Evolutionary conservation across 2,888 invertebrate genomes (phyloP).

Genomic region (Polymixis lichenea): DNA sequence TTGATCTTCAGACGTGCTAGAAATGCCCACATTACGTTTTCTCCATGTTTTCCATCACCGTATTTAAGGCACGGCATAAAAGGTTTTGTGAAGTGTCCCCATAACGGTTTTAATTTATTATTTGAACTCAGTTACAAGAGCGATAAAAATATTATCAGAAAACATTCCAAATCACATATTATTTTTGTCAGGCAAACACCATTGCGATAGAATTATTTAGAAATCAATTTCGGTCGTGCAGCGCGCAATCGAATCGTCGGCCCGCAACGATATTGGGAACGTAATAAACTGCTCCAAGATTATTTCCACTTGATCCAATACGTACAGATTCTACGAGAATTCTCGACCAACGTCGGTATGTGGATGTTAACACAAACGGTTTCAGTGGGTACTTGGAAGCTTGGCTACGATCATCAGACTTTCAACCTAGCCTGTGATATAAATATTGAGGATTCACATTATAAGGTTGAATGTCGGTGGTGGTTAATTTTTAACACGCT

Average conservation of each 20-base stretch:
- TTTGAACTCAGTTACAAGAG: too few species aligned
- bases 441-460: slow-evolving; percentile 29
- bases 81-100: too few species aligned
- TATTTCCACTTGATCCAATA: slow-evolving; percentile 81
- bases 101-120: too few species aligned
- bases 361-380: slow-evolving; percentile 58
- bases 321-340: slow-evolving; percentile 65
- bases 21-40: too few species aligned
- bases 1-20: too few species aligned
- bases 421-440: slow-evolving; percentile 30
- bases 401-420: slow-evolving; percentile 29
- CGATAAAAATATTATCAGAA: not conserved
- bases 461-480: not conserved
- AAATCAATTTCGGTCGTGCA: slow-evolving; percentile 77
- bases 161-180: slow-evolving; percentile 12
- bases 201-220: slow-evolving; percentile 72
- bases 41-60: too few species aligned
- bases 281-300: slow-evolving; percentile 82
- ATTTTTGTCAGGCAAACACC: slow-evolving; percentile 28
- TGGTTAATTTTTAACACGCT: not conserved
- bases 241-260: slow-evolving; percentile 71
- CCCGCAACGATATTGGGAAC: slow-evolving; percentile 80
- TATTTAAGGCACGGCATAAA: too few species aligned
- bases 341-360: slow-evolving; percentile 49
- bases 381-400: slow-evolving; percentile 33